Evolutionary conservation across 64 coral and sea anemone species (phyloP).

Genomic region (Actinia equina): DNA sequence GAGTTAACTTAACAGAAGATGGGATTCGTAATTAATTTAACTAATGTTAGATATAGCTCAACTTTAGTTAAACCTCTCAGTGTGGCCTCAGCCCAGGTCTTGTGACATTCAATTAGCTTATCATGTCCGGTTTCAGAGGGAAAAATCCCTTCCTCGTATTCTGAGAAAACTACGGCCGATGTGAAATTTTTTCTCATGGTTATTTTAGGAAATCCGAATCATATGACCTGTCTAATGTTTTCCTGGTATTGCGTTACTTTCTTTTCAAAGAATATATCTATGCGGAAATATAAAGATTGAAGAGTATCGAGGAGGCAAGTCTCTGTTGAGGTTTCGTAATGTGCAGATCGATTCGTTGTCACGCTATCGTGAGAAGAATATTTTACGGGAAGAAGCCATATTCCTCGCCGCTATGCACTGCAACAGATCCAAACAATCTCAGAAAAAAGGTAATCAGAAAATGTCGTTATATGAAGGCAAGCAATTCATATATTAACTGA

Average conservation of each 20-base stretch:
- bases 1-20: too few species aligned
- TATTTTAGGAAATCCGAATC: not conserved
- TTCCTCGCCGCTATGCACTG: too few species aligned
- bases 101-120: too few species aligned
- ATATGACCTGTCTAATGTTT: not conserved
- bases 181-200: not conserved
- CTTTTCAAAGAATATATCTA: not conserved
- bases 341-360: not conserved
- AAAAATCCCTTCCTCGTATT: not conserved
- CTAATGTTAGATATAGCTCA: too few species aligned
- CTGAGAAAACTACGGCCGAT: not conserved
- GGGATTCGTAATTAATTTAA: too few species aligned
- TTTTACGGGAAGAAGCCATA: not conserved
- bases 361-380: not conserved
- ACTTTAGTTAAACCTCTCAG: too few species aligned
- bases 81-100: too few species aligned
- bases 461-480: too few species aligned
- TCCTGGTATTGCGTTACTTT: not conserved
- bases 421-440: not conserved
- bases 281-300: too few species aligned
- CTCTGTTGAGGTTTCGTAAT: not conserved
- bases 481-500: too few species aligned
- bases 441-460: not conserved
- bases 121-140: not conserved
- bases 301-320: too few species aligned